Percentiles rank a stretch among this genome's conserved stretches.
These are phyloP conservation scores for Pogonocichla stellata DNA, from an alignment of 2,113 vertebrate genomes.

Conservation along the genomic window DNA sequence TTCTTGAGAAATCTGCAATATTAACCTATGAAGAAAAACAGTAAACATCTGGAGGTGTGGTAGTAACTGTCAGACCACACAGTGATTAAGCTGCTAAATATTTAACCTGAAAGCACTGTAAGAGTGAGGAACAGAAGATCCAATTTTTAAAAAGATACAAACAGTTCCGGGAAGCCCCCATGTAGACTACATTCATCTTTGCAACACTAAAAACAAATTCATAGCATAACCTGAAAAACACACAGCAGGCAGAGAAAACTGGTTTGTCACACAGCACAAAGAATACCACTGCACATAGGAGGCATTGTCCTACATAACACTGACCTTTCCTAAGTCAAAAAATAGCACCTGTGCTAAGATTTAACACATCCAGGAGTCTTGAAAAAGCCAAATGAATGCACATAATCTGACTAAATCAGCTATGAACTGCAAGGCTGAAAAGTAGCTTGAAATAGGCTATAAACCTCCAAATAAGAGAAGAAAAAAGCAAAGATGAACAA, in stretches of 20 bases:
- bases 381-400: background rate
- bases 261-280: background rate
- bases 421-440: background rate
- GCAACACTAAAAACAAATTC: background rate
- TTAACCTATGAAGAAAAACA: background rate
- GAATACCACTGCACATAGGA: background rate
- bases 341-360: background rate
- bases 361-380: background rate
- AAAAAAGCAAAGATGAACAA: background rate
- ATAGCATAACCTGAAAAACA: background rate
- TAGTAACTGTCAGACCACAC: background rate
- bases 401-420: background rate
- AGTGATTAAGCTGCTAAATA: background rate
- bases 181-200: background rate
- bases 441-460: background rate
- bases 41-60: background rate
- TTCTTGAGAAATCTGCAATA: background rate
- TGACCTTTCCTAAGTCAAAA: background rate
- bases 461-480: background rate
- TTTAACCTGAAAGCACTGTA: background rate
- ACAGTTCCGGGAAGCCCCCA: background rate
- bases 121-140: background rate
- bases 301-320: accelerated
- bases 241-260: background rate
- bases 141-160: background rate